A percentile compares a stretch with the other conserved stretches of the same genome.
Conservation (phyloP, 2,888 invertebrate species). For the Andrena trimmerana region DNA sequence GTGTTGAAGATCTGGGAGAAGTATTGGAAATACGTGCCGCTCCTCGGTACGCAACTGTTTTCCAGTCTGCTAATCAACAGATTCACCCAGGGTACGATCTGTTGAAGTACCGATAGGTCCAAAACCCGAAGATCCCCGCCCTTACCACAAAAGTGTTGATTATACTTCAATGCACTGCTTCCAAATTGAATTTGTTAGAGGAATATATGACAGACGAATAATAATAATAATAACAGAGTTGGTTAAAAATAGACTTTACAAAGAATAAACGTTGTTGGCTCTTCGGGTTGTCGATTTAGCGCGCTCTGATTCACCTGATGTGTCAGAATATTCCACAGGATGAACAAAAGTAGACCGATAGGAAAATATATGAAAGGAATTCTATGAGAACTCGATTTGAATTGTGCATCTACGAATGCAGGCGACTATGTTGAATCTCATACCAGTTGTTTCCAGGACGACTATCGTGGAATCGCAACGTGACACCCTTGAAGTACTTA, state of each 20-base stretch:
- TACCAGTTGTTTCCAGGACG: conserved; percentile 75
- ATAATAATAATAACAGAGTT: neutral
- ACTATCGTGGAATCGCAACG: conserved; percentile 85
- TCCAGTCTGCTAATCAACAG: conserved; percentile 82
- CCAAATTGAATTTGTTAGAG: neutral
- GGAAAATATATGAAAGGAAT: neutral
- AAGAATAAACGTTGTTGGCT: neutral
- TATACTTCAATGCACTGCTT: neutral
- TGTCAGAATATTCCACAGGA: neutral
- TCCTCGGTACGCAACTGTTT: conserved; percentile 87
- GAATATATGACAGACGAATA: neutral
- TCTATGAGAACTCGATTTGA: too few relatives aligned
- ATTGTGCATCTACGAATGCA: too few relatives aligned
- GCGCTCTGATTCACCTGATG: neutral
- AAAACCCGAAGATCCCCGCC: conserved; percentile 47
- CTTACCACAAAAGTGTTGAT: neutral
- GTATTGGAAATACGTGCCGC: conserved; percentile 88
- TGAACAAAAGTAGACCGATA: neutral
- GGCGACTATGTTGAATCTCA: conserved; percentile 3
- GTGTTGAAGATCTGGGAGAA: conserved; percentile 87
- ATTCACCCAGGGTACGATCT: conserved; percentile 81
- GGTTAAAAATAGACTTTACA: neutral
- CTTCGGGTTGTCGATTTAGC: conserved; percentile 42
- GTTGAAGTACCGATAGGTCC: conserved; percentile 63
- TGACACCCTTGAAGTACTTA: conserved; percentile 84